Base-by-base conservation (phyloP, 2,797 vertebrate species). In the Phoebastria nigripes region DNA sequence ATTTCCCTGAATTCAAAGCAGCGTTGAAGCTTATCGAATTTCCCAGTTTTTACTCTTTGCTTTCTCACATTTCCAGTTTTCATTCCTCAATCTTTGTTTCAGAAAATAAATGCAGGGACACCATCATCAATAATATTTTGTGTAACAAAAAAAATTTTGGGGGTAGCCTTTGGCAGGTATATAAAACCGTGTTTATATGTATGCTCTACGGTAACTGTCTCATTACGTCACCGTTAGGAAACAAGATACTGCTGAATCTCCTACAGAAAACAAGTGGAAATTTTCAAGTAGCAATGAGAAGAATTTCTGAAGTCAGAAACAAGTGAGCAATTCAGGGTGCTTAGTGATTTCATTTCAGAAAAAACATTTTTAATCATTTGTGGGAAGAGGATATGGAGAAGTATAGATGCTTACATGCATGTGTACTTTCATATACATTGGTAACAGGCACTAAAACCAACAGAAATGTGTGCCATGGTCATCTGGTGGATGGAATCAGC, bases 401-500 rank as follows among this genome's bases (percentile, higher is more conserved):
- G 37, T 0, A 1, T 3, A 61, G 59, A 49, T 47, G 12, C 3
- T 28, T 82, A 66, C 31, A 7, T n/a, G 28, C 22, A 19, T 2
- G 3, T 47, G 19, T 20, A 21, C 19, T 72, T 83, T 47, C 14
- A n/a, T 2, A 66, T 8, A 51, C 25, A 7, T 6, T 14, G 15
- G 21, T 31, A 73, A 42, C 2, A 35, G 69, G 39, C 51, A 85
- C 18, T 72, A 70, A 69, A 87, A 76, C 10, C 39, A n/a, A 77
- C 0, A 82, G 37, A 73, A 82, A 46, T 3, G 26, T n/a, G 33
- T 59, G 35, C 14, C 24, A 25, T 0, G 0, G 56, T 56, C 20
- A 19, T 11, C 5, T 81, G 61, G 7, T 15, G 22, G 22, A 56
- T 63, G 28, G 42, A 82, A 63, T 52, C 29, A 19, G 9, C 14